Conservation (phyloP, 2,888 invertebrate genomes). For the Pteria penguin region DNA sequence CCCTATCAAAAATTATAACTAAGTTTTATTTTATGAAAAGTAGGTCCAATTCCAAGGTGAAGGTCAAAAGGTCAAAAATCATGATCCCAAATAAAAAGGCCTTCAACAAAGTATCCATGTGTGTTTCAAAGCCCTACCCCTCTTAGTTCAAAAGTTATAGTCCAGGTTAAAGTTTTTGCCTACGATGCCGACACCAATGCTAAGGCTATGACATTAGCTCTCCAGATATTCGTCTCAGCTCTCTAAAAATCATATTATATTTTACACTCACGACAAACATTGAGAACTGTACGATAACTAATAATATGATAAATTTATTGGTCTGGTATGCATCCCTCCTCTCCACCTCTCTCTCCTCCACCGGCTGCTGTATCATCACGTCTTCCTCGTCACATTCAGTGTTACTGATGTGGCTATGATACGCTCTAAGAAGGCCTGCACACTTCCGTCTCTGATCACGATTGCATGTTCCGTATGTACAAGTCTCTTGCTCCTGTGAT, state of each 20-base stretch:
- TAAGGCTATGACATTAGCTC: no score
- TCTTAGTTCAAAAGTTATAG: no score
- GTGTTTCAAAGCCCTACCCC: no score
- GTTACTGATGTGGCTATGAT: constrained; percentile 48
- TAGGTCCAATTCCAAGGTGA: no score
- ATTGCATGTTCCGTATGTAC: constrained; percentile 62
- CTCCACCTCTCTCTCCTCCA: constrained; percentile 7
- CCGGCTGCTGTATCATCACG: constrained; percentile 2
- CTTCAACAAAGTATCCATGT: no score
- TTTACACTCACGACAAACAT: constrained; percentile 90
- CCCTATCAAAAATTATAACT: no score
- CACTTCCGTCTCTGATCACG: constrained; percentile 66
- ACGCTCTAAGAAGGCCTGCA: constrained; percentile 62
- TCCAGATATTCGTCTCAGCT: no score
- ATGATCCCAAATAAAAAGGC: no score
- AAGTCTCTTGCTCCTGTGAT: constrained; percentile 54
- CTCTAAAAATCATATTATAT: no score
- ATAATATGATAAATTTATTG: constrained; percentile 88
- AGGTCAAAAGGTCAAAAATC: no score
- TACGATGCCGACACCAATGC: no score
- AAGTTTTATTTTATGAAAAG: neutral
- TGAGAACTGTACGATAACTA: constrained; percentile 89
- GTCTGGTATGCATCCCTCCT: constrained; percentile 71
- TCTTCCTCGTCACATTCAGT: constrained; percentile 9
- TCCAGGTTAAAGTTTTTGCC: no score